These are phyloP conservation scores for Euclidia mi DNA, from an alignment of 2,888 invertebrate species.

Conservation along the genomic window DNA sequence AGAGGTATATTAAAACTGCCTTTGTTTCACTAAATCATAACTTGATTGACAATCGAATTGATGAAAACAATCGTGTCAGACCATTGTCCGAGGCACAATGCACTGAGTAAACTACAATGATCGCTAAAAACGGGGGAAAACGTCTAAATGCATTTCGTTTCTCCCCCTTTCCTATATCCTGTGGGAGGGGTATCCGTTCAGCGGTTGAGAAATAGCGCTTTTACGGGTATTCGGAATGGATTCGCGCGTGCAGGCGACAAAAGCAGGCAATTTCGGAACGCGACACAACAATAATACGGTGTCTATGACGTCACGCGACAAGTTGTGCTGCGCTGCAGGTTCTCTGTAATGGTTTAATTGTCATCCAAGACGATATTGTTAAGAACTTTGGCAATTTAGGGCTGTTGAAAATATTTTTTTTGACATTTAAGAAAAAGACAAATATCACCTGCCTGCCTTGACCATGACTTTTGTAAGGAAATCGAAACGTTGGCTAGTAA, in stretches of 20 bases:
- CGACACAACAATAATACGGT: constrained; percentile 55
- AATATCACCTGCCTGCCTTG: too few species aligned
- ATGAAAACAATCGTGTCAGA: constrained; percentile 53
- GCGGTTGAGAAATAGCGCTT: constrained; percentile 62
- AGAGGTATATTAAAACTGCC: constrained; percentile 53
- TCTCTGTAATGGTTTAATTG: constrained; percentile 3
- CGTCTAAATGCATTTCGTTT: constrained; percentile 53
- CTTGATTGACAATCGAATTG: constrained; percentile 57
- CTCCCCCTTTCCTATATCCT: constrained; percentile 19
- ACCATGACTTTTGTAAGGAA: too few species aligned
- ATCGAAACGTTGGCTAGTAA: too few species aligned
- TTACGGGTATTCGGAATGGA: constrained; percentile 57
- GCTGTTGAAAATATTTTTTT: too few species aligned
- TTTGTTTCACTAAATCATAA: constrained; percentile 51
- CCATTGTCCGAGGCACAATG: constrained; percentile 55
- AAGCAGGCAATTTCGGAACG: constrained; percentile 64
- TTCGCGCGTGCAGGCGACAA: constrained; percentile 60
- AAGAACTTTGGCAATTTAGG: background rate
- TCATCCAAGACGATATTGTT: background rate
- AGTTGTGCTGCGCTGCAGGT: constrained; percentile 11
- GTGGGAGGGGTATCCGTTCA: constrained; percentile 44
- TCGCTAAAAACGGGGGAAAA: constrained; percentile 43
- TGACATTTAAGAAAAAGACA: too few species aligned
- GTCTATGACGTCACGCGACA: constrained; percentile 18
- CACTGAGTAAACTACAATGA: constrained; percentile 51